phyloP scores from a whole-genome alignment of 2,797 vertebrate genomes.

The Perodicticus potto region DNA sequence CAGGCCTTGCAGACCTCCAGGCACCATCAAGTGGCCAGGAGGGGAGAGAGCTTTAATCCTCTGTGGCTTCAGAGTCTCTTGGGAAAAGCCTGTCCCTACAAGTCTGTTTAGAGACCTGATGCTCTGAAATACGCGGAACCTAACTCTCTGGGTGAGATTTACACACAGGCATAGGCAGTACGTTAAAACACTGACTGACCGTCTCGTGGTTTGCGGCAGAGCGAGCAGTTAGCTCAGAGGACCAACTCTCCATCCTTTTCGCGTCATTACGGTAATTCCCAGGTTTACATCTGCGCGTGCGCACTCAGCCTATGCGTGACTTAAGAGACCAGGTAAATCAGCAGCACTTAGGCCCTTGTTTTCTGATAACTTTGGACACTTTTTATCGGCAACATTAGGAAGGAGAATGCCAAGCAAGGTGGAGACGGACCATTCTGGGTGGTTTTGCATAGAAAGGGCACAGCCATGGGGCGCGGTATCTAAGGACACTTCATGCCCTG shows the following conservation, averaged over 20 bases:
- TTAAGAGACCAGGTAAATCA: constrained; percentile 34
- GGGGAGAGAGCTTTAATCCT: constrained; percentile 50
- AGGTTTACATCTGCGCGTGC: constrained; percentile 16
- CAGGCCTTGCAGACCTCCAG: constrained; percentile 55
- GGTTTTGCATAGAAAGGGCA: constrained; percentile 28
- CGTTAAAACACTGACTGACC: constrained; percentile 13
- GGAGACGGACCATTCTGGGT: background rate
- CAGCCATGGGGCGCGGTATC: background rate
- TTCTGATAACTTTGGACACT: constrained; percentile 61
- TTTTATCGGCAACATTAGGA: background rate
- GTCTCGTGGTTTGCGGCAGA: constrained; percentile 30
- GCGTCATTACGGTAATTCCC: constrained; percentile 62
- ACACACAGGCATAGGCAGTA: background rate
- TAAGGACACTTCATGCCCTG: background rate
- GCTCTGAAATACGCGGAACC: background rate
- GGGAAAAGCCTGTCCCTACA: constrained; percentile 13
- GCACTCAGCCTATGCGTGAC: background rate
- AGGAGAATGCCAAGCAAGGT: background rate
- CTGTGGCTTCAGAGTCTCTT: constrained; percentile 9
- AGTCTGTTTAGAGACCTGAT: constrained; percentile 51
- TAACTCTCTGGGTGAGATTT: background rate
- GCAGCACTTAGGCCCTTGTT: constrained; percentile 30
- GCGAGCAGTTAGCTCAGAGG: background rate
- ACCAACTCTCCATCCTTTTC: background rate
- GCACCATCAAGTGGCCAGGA: constrained; percentile 48